Evolutionary conservation across 2,797 vertebrate species (phyloP).

Genomic region (Catostomus latipinnis): DNA sequence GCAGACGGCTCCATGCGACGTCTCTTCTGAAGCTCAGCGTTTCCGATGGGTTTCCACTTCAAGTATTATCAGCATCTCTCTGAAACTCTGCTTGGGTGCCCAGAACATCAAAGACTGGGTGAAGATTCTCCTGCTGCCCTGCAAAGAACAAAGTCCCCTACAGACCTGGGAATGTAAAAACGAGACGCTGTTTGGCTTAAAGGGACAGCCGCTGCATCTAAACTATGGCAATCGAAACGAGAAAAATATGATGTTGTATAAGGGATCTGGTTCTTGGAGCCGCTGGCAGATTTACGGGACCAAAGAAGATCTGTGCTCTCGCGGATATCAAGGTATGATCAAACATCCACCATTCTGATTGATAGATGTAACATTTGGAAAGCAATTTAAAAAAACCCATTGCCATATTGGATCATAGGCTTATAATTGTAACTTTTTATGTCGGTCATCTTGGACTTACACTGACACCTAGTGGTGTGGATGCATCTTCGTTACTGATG

Average conservation of each 20-base stretch:
- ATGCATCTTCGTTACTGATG: too few relatives aligned
- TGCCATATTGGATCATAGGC: too few relatives aligned
- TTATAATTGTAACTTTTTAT: too few relatives aligned
- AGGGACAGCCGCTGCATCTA: conserved; percentile 82
- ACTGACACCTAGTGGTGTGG: too few relatives aligned
- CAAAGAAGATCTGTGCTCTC: conserved; percentile 85
- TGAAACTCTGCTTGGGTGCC: conserved; percentile 88
- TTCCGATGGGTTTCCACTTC: conserved; percentile 91
- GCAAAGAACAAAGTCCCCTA: conserved; percentile 81
- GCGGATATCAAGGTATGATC: conserved; percentile 88
- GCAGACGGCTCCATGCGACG: conserved; percentile 77
- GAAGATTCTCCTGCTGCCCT: conserved; percentile 81
- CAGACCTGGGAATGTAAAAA: conserved; percentile 97
- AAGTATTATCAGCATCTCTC: conserved; percentile 85
- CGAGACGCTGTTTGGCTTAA: conserved; percentile 91
- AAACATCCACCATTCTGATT: background rate
- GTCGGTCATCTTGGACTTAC: too few relatives aligned
- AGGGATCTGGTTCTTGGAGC: conserved; percentile 88
- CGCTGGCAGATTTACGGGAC: conserved; percentile 90
- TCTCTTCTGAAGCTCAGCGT: conserved; percentile 79
- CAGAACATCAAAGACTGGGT: conserved; percentile 84
- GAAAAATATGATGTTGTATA: conserved; percentile 88
- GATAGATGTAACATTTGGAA: too few relatives aligned
- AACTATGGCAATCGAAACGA: conserved; percentile 92
- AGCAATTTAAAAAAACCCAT: too few relatives aligned